Evolutionary conservation across 2,113 vertebrate species (phyloP), one percentile per base, ranked within the genome.

Genomic region (Galemys pyrenaicus): DNA sequence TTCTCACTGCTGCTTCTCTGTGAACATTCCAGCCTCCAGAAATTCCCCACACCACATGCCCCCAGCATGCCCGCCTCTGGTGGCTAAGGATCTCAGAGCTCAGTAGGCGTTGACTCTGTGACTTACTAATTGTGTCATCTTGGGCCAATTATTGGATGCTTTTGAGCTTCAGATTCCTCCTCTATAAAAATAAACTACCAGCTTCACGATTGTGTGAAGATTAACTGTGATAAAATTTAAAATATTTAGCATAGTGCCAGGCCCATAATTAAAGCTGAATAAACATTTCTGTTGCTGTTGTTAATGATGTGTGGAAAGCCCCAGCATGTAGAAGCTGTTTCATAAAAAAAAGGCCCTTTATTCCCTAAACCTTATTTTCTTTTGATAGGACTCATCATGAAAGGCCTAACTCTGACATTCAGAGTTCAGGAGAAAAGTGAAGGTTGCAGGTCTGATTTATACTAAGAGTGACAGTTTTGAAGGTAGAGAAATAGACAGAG

Each of bases 201-300:
- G 20, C 37, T 35, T 87, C 19, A 82, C 6, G 35, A 74, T 83
- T 96, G 91, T 89, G 22, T 58, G 28, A 79, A 58, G 22, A 56
- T 92, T 88, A 78, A 58, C 62, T 86, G 24, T 91, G 71, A 51
- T 87, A 22, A 49, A 39, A 75, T 83, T 88, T 92, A 83, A 91
- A 79, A 86, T 58, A 26, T 56, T 92, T 83, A 54, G 46, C 15
- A 26, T 17, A 56, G 35, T 60, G 24, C 46, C 39, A 89, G 46
- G 5, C 17, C 64, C 5, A 1, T 79, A 75, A 73, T 85, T 88
- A 85, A 56, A 37, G 75, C 8, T 71, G 79, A 82, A 41, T 32
- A 22, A 32, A 19, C 67, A 49, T 49, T 94, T 51, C 54, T 74
- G 2, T 91, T 89, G 22, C 30, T 70, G 0, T 67, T 85, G 71